Conservation (phyloP, 2,888 invertebrate species). For the Malthinus flaveolus region DNA sequence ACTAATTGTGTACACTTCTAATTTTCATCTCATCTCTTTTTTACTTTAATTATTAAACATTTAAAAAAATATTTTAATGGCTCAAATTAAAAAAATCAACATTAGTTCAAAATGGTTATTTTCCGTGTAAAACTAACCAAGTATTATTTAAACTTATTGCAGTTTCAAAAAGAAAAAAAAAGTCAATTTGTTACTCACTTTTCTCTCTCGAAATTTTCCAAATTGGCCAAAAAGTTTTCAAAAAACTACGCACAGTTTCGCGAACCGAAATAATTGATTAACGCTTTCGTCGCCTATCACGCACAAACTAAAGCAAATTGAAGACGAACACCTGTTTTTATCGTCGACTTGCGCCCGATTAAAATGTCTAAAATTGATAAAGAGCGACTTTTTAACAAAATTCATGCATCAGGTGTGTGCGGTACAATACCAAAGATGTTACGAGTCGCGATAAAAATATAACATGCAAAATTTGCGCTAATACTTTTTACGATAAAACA, state of each 20-base stretch:
- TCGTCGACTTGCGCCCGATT: slow-evolving; percentile 14
- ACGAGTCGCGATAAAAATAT: slow-evolving; percentile 1
- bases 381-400: not conserved
- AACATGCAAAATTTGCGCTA: slow-evolving; percentile 5
- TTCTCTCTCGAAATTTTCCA: no score
- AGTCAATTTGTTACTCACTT: no score
- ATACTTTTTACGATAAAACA: slow-evolving; percentile 8
- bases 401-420: not conserved
- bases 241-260: not conserved
- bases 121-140: no score
- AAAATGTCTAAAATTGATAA: slow-evolving; percentile 12
- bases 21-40: slow-evolving; percentile 8
- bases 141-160: no score
- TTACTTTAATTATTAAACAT: slow-evolving; percentile 7
- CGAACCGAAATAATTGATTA: not conserved
- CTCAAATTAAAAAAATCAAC: not conserved
- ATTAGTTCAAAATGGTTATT: not conserved
- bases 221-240: not conserved
- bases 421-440: not conserved
- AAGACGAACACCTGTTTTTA: slow-evolving; percentile 19
- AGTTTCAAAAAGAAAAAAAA: no score
- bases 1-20: slow-evolving; percentile 10
- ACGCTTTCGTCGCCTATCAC: slow-evolving; percentile 7
- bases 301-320: slow-evolving; percentile 18
- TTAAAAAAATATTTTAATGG: slow-evolving; percentile 3